These are phyloP conservation scores for Vanessa atalanta DNA, from an alignment of 1,140 invertebrate species.

Conservation along the genomic window DNA sequence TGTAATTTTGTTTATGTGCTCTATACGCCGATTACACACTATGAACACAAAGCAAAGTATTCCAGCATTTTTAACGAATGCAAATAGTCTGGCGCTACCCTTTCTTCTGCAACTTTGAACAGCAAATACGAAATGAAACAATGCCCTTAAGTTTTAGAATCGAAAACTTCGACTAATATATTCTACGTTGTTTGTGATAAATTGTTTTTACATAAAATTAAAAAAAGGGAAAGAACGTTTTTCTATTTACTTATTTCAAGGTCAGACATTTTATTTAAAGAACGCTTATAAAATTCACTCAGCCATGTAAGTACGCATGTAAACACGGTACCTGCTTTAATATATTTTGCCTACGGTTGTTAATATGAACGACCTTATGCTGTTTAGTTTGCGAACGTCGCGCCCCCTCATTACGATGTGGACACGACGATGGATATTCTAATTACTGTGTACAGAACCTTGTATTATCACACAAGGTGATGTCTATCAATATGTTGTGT, in stretches of 20 bases:
- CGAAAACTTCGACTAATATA: constrained; percentile 20
- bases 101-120: constrained; percentile 71
- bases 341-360: neutral
- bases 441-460: neutral
- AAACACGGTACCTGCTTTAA: too few relatives aligned
- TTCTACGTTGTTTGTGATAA: neutral
- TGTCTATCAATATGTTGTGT: too few relatives aligned
- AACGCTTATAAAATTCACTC: too few relatives aligned
- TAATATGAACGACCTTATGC: neutral
- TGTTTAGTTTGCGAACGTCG: neutral
- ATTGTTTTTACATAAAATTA: neutral
- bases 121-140: constrained; percentile 72
- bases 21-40: constrained; percentile 66
- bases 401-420: neutral
- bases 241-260: too few relatives aligned
- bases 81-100: constrained; percentile 74
- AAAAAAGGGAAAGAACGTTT: too few relatives aligned
- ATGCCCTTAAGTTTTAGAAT: constrained; percentile 47
- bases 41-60: constrained; percentile 75
- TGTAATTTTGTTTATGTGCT: constrained; percentile 31
- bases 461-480: neutral
- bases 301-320: too few relatives aligned
- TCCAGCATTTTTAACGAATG: constrained; percentile 79
- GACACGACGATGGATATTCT: too few relatives aligned
- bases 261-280: too few relatives aligned